Evolutionary conservation across 2,888 invertebrate genomes (phyloP), one percentile per base, ranked within the genome.

Genomic region (Hipparchia sbordonii): DNA sequence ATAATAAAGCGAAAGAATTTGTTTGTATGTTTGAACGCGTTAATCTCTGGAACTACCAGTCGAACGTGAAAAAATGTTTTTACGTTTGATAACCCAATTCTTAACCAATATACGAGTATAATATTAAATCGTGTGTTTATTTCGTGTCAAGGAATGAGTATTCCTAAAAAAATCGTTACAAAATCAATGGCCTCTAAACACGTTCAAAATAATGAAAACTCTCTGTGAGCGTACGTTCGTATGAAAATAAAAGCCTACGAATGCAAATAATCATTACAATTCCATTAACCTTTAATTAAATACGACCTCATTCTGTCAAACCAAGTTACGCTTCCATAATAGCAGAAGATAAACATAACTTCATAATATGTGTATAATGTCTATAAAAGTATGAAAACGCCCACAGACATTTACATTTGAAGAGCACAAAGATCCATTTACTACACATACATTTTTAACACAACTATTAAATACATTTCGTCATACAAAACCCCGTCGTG

Each of bases 271-370:
- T 60, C 59, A 39, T 39, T 60, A 60, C 33, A 60, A 60, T 39
- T 60, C 59, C 59, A 60, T 60, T 60, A 60, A 60, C 39, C 59
- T 60, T 60, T 39, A 33, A 33, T 60, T 33, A 23, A 60, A 60
- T 62, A 62, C 62, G 13, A 62, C 13, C 46, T 46, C 62, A 48
- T 62, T 7, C 48, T 6, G 48, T 48, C 6, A 48, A 8, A 46
- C 9, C 61, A 62, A 46, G 7, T 13, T 62, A 62, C 46, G 8
- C 46, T n/a, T 48, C 62, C n/a, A 48, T n/a, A 45, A 48, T n/a
- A 45, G n/a, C 62, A 13, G 62, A 46, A 62, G 13, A 62, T 62
- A 46, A 46, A 46, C 13, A 46, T 62, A 46, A 13, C 13, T 62
- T 48, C 46, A 48, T n/a, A 62, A 23, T 23, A 23, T 23, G 1